Base-by-base conservation (phyloP, 2,797 vertebrate species). In the Heteromormyrus szaboi region DNA sequence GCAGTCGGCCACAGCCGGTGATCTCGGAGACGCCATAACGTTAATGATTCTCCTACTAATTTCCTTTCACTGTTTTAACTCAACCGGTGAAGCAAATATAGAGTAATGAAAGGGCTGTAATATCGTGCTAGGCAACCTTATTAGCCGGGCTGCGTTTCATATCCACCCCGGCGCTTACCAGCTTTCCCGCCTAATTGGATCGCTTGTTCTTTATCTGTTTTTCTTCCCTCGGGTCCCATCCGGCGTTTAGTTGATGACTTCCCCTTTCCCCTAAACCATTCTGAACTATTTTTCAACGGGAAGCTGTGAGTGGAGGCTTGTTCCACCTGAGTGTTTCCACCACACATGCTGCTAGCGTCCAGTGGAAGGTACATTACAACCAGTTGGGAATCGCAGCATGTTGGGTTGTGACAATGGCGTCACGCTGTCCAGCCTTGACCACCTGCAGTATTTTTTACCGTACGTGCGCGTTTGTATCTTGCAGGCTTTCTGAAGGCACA, bases 11-110 rank as follows among this genome's bases (percentile, higher is more conserved):
- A 1, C 33, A 33, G 56, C 19, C 17, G 22, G 56, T 2, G 56
- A 65, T 62, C 54, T 65, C 37, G 22, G 86, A 48, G 54, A 65
- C 4, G 37, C 9, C 29, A 17, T 65, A 44, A 46, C 44, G 86
- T 87, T 87, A 87, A 65, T 68, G 86, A 65, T 87, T 50, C 87
- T 88, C 54, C 83, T 41, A 56, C 81, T 85, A 33, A 85, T 50
- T 89, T 89, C 22, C 56, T 68, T 65, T 29, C 54, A 54, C 48
- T 37, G 44, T 62, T 89, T 76, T 53, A 86, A 41, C 86, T 44
- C 17, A 22, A 33, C n/a, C 56, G 83, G 62, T 29, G 46, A 54
- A 86, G 85, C 12, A 56, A 54, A 37, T 76, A 33, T 22, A 12
- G 33, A 22, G 56, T 62, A n/a, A 44, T 19, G 50, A 86, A 54